Conservation (phyloP, 2,888 invertebrate genomes). For the Sepiola atlantica region DNA sequence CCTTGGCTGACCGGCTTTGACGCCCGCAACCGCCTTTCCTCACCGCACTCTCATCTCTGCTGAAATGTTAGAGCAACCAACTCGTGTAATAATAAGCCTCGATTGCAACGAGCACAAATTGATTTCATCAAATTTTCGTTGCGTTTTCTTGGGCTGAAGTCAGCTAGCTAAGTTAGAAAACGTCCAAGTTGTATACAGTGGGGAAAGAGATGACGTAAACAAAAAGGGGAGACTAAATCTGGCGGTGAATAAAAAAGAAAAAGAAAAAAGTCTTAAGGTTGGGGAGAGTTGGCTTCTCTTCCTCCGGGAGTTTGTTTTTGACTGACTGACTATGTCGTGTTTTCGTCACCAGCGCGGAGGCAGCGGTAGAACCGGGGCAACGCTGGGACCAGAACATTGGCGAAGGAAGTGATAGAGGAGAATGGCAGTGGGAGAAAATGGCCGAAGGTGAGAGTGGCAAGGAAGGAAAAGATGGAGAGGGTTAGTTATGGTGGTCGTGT, state of each 20-base stretch:
- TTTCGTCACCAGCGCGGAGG: background rate
- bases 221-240: background rate
- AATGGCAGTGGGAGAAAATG: background rate
- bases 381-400: slow-evolving; percentile 32
- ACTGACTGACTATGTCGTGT: slow-evolving; percentile 21
- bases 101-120: background rate
- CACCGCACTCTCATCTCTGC: background rate
- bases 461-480: background rate
- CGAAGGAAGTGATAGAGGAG: background rate
- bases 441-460: background rate
- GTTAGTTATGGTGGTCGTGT: background rate
- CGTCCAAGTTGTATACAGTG: background rate
- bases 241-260: background rate
- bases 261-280: background rate
- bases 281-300: slow-evolving; percentile 18
- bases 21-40: background rate
- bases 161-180: background rate
- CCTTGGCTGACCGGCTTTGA: slow-evolving; percentile 19
- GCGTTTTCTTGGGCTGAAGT: slow-evolving; percentile 20
- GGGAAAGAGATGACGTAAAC: background rate
- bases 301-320: slow-evolving; percentile 32
- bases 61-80: slow-evolving; percentile 16
- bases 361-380: background rate
- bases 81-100: slow-evolving; percentile 3
- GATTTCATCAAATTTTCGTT: slow-evolving; percentile 14